These are phyloP conservation scores for Peromyscus attwateri DNA, from an alignment of 2,797 vertebrate species.

Conservation along the genomic window DNA sequence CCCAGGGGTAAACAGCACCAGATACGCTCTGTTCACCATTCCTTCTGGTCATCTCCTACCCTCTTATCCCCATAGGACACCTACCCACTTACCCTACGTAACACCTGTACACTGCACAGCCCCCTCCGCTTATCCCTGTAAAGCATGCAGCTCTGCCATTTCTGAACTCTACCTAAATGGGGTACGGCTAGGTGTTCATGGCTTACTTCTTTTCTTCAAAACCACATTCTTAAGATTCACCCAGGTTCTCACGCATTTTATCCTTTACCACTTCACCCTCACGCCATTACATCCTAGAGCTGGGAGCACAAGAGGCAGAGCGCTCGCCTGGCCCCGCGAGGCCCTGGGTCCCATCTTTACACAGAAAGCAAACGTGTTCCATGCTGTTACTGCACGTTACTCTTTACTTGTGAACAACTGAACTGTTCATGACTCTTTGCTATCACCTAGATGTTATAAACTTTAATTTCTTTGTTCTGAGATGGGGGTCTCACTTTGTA, in stretches of 20 bases:
- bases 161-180: slow-evolving; percentile 50
- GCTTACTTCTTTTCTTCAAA: slow-evolving; percentile 25
- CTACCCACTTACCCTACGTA: neutral
- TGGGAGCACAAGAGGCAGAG: neutral
- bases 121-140: neutral
- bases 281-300: neutral
- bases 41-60: neutral
- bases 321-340: neutral
- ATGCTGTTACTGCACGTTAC: neutral
- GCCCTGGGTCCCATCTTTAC: neutral
- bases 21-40: neutral
- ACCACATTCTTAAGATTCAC: slow-evolving; percentile 43
- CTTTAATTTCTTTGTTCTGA: neutral
- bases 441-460: neutral
- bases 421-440: slow-evolving; percentile 24
- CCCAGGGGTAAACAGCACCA: slow-evolving; percentile 13
- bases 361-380: neutral
- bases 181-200: neutral
- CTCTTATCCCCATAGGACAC: neutral
- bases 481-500: neutral
- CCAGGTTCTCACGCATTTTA: neutral
- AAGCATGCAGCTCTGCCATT: neutral
- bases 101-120: neutral
- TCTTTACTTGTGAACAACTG: neutral
- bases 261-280: neutral